Evolutionary conservation across 2,797 vertebrate species (phyloP).

Genomic region (Coregonus ussuriensis): DNA sequence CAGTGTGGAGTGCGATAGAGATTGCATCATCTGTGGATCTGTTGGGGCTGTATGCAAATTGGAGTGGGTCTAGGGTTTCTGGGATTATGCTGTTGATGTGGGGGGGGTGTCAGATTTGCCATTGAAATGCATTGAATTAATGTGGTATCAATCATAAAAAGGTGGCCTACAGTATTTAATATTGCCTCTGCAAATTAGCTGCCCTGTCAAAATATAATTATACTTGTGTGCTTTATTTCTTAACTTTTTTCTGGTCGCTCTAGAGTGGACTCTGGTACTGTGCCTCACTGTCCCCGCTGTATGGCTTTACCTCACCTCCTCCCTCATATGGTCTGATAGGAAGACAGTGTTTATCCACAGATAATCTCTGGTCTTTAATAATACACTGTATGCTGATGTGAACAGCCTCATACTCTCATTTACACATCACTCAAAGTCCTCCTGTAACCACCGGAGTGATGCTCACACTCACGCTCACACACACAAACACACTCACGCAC

Average conservation of each 20-base stretch:
- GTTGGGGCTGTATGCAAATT: too few species aligned
- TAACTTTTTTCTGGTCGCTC: neutral
- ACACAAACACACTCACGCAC: slow-evolving; percentile 20
- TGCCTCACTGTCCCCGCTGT: neutral
- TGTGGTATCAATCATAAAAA: neutral
- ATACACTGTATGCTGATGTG: neutral
- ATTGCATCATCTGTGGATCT: too few species aligned
- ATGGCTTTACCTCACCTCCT: neutral
- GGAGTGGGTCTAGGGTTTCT: too few species aligned
- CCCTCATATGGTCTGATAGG: neutral
- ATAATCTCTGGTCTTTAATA: neutral
- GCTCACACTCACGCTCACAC: slow-evolving; percentile 27
- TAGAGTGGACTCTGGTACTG: neutral
- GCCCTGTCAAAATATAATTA: neutral
- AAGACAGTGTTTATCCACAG: neutral
- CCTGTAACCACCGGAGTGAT: slow-evolving; percentile 52
- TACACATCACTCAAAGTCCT: slow-evolving; percentile 38
- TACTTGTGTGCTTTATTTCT: neutral
- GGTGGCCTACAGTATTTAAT: too few species aligned
- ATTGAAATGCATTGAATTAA: neutral
- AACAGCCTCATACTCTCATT: slow-evolving; percentile 30
- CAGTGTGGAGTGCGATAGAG: too few species aligned
- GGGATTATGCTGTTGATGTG: too few species aligned
- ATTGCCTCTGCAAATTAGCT: neutral
- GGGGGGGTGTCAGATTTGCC: neutral